Base-by-base conservation (phyloP, 2,888 invertebrate genomes). In the Notodonta dromedarius region DNA sequence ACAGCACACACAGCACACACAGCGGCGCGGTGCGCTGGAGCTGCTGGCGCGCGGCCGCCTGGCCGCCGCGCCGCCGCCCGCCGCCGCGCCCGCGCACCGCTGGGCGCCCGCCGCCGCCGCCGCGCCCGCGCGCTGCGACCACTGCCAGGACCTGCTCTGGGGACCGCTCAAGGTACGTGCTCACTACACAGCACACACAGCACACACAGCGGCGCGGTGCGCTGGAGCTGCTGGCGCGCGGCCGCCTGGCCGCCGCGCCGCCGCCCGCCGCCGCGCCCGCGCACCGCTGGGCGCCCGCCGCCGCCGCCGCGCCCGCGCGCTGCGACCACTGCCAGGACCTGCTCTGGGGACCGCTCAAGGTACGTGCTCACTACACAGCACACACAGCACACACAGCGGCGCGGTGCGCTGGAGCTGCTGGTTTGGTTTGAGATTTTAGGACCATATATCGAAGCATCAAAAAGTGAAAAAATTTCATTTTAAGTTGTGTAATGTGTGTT, bases 71-170 rank as follows among this genome's bases (percentile, higher is more conserved):
- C 82, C 97, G 97, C 88, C 98, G 97, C 91, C 66, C 12, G 95
- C 76, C 80, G 95, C 94, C 92, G 94, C 76, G 96, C 97, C 53
- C 94, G 97, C 70, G 55, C 76, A 74, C 67, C 74, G 76, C 68
- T 76, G 76, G 75, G 66, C 71, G 6, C 70, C 76, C 59, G 73
- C 75, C 12, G 57, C 65, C 51, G 95, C 73, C 82, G 95, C 97
- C 74, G 98, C 98, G 85, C 98, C 98, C 85, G 96, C 97, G 86
- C 97, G 97, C 78, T 99, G 98, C 90, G 98, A 98, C 94, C 96
- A 96, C 80, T 99, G 99, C 91, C 96, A 96, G 44, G 97, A 97
- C 85, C 94, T 98, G 66, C 94, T 98, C 57, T 98, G 98, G 98
- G 98, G 98, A 13, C 97, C 98, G 59, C 97, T 98, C 59, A 97